These are phyloP conservation scores for Octodon degus DNA, from an alignment of 2,113 vertebrate species.

Conservation along the genomic window DNA sequence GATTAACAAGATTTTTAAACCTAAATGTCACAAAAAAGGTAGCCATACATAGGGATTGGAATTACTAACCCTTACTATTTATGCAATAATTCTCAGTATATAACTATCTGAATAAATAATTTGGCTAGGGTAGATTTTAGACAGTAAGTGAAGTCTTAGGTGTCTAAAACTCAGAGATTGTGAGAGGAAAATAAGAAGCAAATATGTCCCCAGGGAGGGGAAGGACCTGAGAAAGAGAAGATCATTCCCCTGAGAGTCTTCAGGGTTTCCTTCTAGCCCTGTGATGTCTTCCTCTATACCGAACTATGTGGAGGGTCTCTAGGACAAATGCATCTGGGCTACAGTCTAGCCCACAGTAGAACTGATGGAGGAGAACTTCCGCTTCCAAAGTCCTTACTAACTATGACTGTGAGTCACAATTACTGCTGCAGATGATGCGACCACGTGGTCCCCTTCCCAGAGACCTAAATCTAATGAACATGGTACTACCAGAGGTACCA, in stretches of 20 bases:
- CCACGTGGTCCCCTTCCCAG: background rate
- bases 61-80: background rate
- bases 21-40: background rate
- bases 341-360: background rate
- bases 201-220: background rate
- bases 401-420: conserved; percentile 50
- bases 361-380: background rate
- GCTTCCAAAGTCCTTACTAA: background rate
- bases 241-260: background rate
- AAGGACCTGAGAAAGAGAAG: background rate
- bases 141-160: background rate
- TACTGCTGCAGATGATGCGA: background rate
- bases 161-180: background rate
- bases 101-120: background rate
- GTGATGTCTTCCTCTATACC: background rate
- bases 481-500: background rate
- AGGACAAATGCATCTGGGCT: background rate
- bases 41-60: background rate
- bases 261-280: background rate
- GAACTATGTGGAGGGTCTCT: background rate
- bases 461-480: background rate
- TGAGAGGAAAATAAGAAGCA: background rate
- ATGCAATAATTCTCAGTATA: background rate
- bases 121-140: background rate
- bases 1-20: background rate